Conservation (phyloP, 2,797 vertebrate species). For the Sebastes alutus region DNA sequence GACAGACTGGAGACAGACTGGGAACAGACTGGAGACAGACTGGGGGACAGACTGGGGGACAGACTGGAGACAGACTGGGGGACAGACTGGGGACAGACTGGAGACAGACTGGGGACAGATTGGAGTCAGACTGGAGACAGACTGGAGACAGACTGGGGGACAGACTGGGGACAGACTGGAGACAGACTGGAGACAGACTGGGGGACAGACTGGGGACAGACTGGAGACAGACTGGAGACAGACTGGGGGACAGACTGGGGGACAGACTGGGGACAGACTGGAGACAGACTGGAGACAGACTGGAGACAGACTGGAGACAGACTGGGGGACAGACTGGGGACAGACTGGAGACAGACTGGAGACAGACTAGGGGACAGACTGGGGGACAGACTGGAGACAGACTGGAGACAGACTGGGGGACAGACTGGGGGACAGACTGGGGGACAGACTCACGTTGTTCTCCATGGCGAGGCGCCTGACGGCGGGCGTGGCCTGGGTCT, state of each 20-base stretch:
- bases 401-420: neutral
- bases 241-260: too few species aligned
- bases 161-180: too few species aligned
- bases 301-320: neutral
- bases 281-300: neutral
- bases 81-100: neutral
- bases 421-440: neutral
- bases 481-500: slow-evolving; percentile 95
- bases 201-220: neutral
- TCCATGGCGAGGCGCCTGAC: slow-evolving; percentile 96
- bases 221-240: neutral
- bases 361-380: too few species aligned
- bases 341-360: neutral
- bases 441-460: slow-evolving; percentile 87
- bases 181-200: neutral
- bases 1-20: neutral
- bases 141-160: too few species aligned
- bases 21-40: neutral
- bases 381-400: neutral
- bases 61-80: neutral
- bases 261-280: too few species aligned
- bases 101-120: too few species aligned
- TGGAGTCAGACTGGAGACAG: too few species aligned
- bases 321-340: too few species aligned
- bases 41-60: slow-evolving; percentile 1